Percentiles rank a stretch among this genome's conserved stretches.
phyloP scores from a whole-genome alignment of 2,888 invertebrate species.

The Macrosiphum euphorbiae region DNA sequence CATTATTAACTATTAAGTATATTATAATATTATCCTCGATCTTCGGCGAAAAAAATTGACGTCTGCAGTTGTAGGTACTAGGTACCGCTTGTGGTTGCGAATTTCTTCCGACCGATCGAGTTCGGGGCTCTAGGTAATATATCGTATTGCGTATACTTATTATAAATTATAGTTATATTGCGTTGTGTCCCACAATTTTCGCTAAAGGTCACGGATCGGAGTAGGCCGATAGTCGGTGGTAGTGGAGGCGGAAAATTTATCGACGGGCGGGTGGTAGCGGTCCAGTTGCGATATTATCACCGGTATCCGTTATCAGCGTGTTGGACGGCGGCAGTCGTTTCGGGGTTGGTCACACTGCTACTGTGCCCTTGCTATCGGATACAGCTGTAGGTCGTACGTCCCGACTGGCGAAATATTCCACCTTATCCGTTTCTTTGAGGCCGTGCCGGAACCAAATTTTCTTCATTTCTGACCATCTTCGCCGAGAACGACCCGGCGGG shows the following conservation, averaged over 20 bases:
- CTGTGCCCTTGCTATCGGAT: conserved; percentile 55
- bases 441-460: background rate
- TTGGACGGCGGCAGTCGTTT: background rate
- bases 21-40: background rate
- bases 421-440: conserved; percentile 30
- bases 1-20: too few relatives aligned
- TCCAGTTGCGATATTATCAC: background rate
- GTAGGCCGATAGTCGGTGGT: background rate
- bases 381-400: conserved; percentile 53
- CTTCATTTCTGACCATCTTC: background rate
- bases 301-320: background rate
- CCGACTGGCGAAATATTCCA: background rate
- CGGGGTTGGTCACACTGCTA: conserved; percentile 43
- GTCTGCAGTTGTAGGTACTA: too few relatives aligned
- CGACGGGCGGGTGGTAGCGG: background rate
- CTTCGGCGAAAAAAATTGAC: background rate
- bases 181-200: background rate
- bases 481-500: background rate
- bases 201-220: background rate
- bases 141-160: too few relatives aligned
- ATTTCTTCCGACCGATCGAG: background rate
- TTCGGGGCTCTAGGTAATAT: background rate
- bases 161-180: background rate
- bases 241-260: too few relatives aligned
- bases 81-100: background rate